Base-by-base conservation (phyloP, 2,797 vertebrate genomes). In the Chaenodraco wilsoni region DNA sequence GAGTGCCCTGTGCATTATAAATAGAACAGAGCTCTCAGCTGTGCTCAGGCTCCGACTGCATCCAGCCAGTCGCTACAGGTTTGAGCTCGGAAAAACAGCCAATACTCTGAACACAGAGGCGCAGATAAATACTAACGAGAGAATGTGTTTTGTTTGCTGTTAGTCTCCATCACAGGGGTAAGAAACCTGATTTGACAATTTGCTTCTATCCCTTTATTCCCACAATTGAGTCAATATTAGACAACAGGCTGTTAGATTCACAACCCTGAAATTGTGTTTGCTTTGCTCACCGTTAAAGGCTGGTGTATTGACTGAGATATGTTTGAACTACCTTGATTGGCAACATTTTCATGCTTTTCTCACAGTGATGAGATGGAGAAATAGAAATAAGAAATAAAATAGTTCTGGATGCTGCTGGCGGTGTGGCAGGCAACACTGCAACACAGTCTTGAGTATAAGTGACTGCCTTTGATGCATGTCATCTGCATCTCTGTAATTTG, bases 1-100 rank as follows among this genome's bases (percentile, higher is more conserved):
- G 49, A 87, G 87, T 87, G 86, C 74, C 69, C 76, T 16, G 73
- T 84, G 81, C 80, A 84, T 92, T 92, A 91, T 90, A 92, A 91
- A 92, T 93, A 91, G 89, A 86, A 84, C 85, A 58, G 68, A 79
- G 87, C 87, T 86, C 85, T 83, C 81, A 81, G 79, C 76, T 64
- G 44, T 19, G 64, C 72, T 82, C 77, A 80, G 84, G 72, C 76
- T 88, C 81, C 16, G 33, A 65, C 81, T 81, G 69, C 81, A 78
- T 84, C 81, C 78, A 43, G n/a, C 62, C 58, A 37, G 76, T 84
- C 31, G 76, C 71, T 55, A 57, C 82, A 84, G 79, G 83, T 86
- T 74, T 76, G 64, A 69, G 76, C 56, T 81, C 44, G 55, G 41
- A 80, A 71, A 79, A 15, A 63, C 72, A 61, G 76, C 54, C 27